phyloP scores from a whole-genome alignment of 2,888 invertebrate genomes.

The Trichopria drosophilae region DNA sequence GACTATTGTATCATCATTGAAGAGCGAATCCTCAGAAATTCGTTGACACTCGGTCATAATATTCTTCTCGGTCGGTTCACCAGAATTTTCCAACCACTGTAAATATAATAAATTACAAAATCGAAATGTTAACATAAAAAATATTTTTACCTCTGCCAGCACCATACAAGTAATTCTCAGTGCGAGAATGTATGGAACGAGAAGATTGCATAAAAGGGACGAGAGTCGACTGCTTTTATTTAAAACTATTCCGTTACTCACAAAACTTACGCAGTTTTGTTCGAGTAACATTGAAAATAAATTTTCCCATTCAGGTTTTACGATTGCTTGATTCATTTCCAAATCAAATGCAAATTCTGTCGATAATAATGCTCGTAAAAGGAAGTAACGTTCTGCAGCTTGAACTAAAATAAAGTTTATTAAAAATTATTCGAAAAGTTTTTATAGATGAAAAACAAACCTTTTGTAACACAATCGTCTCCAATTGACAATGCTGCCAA shows the following conservation, averaged over 20 bases:
- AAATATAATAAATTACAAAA: constrained; percentile 39
- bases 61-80: constrained; percentile 57
- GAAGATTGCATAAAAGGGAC: constrained; percentile 64
- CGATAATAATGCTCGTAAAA: constrained; percentile 46
- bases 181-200: constrained; percentile 68
- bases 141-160: constrained; percentile 60
- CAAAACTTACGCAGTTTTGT: constrained; percentile 39
- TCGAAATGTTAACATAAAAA: constrained; percentile 36
- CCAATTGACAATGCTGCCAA: constrained; percentile 61
- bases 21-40: constrained; percentile 62
- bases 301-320: constrained; percentile 47
- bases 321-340: constrained; percentile 35
- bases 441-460: constrained; percentile 39
- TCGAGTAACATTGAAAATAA: constrained; percentile 39
- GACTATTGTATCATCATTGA: constrained; percentile 53
- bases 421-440: constrained; percentile 13
- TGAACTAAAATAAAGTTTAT: constrained; percentile 37
- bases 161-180: constrained; percentile 61
- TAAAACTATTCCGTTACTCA: constrained; percentile 47
- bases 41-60: constrained; percentile 65
- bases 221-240: constrained; percentile 60
- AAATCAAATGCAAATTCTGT: constrained; percentile 50
- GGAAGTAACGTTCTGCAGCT: constrained; percentile 44
- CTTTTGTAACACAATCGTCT: constrained; percentile 46
- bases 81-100: constrained; percentile 48